These are phyloP conservation scores for Hecatera dysodea DNA, from an alignment of 2,888 invertebrate species.

Conservation along the genomic window DNA sequence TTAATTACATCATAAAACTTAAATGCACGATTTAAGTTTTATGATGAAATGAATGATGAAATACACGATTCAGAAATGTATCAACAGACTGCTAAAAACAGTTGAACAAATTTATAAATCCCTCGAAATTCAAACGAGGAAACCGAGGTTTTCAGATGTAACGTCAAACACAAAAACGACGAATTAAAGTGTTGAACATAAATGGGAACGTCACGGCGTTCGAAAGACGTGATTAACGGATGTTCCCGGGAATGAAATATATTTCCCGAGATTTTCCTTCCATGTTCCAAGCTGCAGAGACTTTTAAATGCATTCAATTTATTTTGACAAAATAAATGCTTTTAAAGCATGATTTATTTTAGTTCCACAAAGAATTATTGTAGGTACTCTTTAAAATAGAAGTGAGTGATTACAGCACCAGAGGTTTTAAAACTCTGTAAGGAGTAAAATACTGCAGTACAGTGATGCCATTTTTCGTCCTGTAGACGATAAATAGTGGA, in stretches of 20 bases:
- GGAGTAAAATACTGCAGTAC: neutral
- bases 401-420: slow-evolving; percentile 11
- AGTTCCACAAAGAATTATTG: slow-evolving; percentile 9
- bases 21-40: too few relatives aligned
- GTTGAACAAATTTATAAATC: neutral
- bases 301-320: slow-evolving; percentile 48
- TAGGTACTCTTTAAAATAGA: neutral
- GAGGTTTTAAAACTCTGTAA: too few relatives aligned
- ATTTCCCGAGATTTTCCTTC: slow-evolving; percentile 27
- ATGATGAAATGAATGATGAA: too few relatives aligned
- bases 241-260: slow-evolving; percentile 21
- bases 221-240: slow-evolving; percentile 51
- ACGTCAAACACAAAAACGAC: slow-evolving; percentile 28
- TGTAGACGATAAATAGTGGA: neutral
- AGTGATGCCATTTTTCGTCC: neutral
- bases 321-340: slow-evolving; percentile 28
- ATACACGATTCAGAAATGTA: too few relatives aligned
- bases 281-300: slow-evolving; percentile 15
- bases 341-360: slow-evolving; percentile 17
- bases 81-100: neutral
- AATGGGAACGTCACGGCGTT: slow-evolving; percentile 39
- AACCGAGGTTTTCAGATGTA: slow-evolving; percentile 10
- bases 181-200: slow-evolving; percentile 32
- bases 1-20: too few relatives aligned
- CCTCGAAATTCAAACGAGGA: slow-evolving; percentile 2